Evolutionary conservation across 2,113 vertebrate species (phyloP), one percentile per base, ranked within the genome.

Genomic region (Eudorcas thomsonii): DNA sequence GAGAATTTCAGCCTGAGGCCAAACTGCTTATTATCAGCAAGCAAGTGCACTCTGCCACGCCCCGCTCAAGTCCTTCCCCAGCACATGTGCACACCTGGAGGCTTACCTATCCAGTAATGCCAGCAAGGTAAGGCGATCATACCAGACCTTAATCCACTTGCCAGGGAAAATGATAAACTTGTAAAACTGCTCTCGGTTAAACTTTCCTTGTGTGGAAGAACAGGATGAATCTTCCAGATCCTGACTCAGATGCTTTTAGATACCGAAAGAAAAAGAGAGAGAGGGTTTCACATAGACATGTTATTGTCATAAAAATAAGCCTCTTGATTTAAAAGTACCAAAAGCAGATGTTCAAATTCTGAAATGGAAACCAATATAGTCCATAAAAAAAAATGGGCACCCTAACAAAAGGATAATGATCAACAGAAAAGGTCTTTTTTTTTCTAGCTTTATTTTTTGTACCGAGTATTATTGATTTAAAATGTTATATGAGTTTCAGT

Each of bases 111-210:
- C 99, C 80, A 99, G 84, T 48, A 99, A 95, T 1, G 99, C 99
- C 96, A 99, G 57, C 97, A 99, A 98, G 57, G 99, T 98, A 55
- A 99, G 99, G 6, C 99, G 99, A 98, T 99, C 99, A 6, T 99
- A 99, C 98, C 99, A 99, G 98, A 99, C 99, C 98, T 99, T 99
- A 97, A 99, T 99, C 99, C 99, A 99, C 98, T 99, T 99, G 86
- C 99, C 99, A 54, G 99, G 99, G 97, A 99, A 99, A 60, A 99
- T 98, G 96, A 99, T 98, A 36, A 99, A 99, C 98, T 99, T 99
- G 98, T 99, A 99, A 98, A 99, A 99, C 94, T 99, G 99, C 94
- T 99, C 99, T 64, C 98, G 99, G 95, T 99, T 99, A 21, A 99
- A 99, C 89, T 99, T 99, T 95, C 99, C 98, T 78, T 99, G 99